Evolutionary conservation across 2,797 vertebrate species (phyloP).

Genomic region (Telmatherina bonti): DNA sequence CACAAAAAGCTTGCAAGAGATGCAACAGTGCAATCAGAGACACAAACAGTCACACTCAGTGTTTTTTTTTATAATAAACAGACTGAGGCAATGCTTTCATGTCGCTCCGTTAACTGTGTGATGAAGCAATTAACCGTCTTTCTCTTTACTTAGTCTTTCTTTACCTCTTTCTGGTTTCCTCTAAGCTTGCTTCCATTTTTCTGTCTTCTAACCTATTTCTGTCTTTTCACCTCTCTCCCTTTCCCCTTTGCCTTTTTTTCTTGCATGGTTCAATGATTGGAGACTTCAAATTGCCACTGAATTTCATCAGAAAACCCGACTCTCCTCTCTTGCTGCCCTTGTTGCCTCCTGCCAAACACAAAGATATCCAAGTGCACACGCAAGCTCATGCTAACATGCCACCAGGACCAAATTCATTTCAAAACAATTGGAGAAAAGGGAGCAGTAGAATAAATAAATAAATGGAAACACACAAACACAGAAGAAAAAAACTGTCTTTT

Average conservation of each 20-base stretch:
- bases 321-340: slow-evolving; percentile 63
- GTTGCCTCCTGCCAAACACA: slow-evolving; percentile 68
- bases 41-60: slow-evolving; percentile 41
- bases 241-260: slow-evolving; percentile 44
- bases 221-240: slow-evolving; percentile 27
- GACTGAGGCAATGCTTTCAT: slow-evolving; percentile 81
- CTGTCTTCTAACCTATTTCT: slow-evolving; percentile 28
- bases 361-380: slow-evolving; percentile 37
- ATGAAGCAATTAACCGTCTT: slow-evolving; percentile 76
- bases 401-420: slow-evolving; percentile 42
- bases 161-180: slow-evolving; percentile 24
- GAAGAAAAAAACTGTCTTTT: slow-evolving; percentile 25
- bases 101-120: slow-evolving; percentile 71
- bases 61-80: slow-evolving; percentile 71
- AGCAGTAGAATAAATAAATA: slow-evolving; percentile 3
- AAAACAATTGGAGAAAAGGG: slow-evolving; percentile 11
- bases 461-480: background rate
- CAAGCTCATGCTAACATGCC: slow-evolving; percentile 41
- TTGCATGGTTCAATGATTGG: slow-evolving; percentile 54
- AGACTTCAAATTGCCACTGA: slow-evolving; percentile 75
- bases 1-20: slow-evolving; percentile 50
- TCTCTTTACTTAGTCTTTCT: slow-evolving; percentile 27
- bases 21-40: slow-evolving; percentile 61
- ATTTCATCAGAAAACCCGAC: slow-evolving; percentile 76
- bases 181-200: slow-evolving; percentile 30